Base-by-base conservation (phyloP, 2,797 vertebrate species). In the Falco cherrug region DNA sequence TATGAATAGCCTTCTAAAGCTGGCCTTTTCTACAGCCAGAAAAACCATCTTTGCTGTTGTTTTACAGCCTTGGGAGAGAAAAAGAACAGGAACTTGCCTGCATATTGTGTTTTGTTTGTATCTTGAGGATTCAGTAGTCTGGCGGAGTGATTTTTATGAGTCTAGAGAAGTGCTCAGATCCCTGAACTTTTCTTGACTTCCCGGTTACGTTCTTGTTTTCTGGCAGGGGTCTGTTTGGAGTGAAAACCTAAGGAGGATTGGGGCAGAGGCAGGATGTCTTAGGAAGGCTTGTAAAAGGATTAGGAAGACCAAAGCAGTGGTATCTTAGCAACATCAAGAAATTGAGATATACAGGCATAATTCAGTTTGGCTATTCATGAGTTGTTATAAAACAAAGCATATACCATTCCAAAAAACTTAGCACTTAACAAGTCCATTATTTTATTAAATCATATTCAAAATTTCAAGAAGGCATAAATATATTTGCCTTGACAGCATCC, bases 1-100 rank as follows among this genome's bases (percentile, higher is more conserved):
- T 84, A 60, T 95, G 83, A 93, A 95, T 91, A 88, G 70, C 64
- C 26, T 81, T 90, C 61, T 84, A 69, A 91, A 65, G 76, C 69
- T 86, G 60, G 18, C 48, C 69, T 73, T 84, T 47, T 76, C 48
- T 67, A 45, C 29, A 60, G 70, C 51, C 77, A 89, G 80, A 67
- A 95, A 84, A 84, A 20, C 3, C 41, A 33, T 75, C 68, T 76
- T 70, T 77, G n/a, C 78, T 48, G 31, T 17, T 80, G 28, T 70
- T 85, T 85, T 67, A 83, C 12, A 28, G 41, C 56, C 87, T 53
- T 74, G 16, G 21, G 61, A 78, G 48, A 53, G 51, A 7, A n/a
- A 91, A 91, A 90, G 76, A 37, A 0, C 26, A 39, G 61, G 33
- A 73, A 31, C n/a, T 84, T 31, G 75, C 78, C 50, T 91, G 14